Evolutionary conservation across 2,888 invertebrate species (phyloP).

Genomic region (Rhagonycha lutea): DNA sequence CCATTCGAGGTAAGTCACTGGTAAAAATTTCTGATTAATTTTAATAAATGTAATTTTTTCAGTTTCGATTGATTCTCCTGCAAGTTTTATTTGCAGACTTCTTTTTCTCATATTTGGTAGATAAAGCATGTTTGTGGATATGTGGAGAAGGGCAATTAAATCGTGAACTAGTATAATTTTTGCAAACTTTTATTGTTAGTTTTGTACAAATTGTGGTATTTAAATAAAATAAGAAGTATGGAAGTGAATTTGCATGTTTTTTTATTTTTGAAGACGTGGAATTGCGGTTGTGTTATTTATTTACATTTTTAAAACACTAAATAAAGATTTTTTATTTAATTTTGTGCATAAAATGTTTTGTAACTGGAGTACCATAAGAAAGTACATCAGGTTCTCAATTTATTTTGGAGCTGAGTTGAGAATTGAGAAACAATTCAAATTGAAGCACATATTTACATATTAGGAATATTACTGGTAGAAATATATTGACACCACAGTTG

Average conservation of each 20-base stretch:
- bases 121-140: conserved; percentile 81
- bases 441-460: no score
- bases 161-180: conserved; percentile 27
- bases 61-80: conserved; percentile 89
- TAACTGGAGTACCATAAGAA: not conserved
- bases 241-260: not conserved
- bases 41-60: conserved; percentile 53
- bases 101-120: conserved; percentile 81
- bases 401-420: no score
- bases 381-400: not conserved
- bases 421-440: no score
- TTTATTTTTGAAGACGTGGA: not conserved
- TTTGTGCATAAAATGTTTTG: not conserved
- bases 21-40: not conserved
- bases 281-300: not conserved
- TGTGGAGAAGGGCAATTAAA: conserved; percentile 77
- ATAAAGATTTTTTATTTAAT: not conserved
- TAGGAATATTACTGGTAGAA: no score
- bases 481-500: no score
- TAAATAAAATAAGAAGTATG: conserved; percentile 7
- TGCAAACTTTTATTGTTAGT: conserved; percentile 24
- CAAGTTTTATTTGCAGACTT: conserved; percentile 85
- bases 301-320: not conserved
- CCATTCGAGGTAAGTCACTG: conserved; percentile 78
- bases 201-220: conserved; percentile 30